Evolutionary conservation across 2,888 invertebrate species (phyloP).

Genomic region (Gastrophysa polygoni): DNA sequence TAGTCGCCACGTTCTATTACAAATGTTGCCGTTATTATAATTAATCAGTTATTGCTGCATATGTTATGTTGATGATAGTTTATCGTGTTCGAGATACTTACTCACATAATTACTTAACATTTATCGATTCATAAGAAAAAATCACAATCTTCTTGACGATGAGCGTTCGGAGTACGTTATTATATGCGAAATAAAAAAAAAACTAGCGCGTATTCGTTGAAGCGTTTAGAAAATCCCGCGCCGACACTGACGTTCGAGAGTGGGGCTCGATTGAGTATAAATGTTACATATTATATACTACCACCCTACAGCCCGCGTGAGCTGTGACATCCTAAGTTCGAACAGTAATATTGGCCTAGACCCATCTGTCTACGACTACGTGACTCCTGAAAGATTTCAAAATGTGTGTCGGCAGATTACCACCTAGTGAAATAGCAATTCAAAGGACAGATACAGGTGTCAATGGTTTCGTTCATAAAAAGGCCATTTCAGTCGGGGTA

Average conservation of each 20-base stretch:
- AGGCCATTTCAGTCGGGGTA: neutral
- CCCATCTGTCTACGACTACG: neutral
- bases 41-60: too few species aligned
- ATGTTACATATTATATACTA: neutral
- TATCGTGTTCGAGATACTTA: too few species aligned
- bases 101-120: too few species aligned
- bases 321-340: neutral
- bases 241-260: neutral
- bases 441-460: slow-evolving; percentile 12
- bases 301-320: neutral
- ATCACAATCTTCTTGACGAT: too few species aligned
- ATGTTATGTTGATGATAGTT: too few species aligned
- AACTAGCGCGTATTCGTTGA: neutral
- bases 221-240: neutral
- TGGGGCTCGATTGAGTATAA: slow-evolving; percentile 1
- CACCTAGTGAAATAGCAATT: slow-evolving; percentile 30
- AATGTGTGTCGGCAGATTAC: slow-evolving; percentile 43
- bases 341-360: neutral
- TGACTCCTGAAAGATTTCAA: slow-evolving; percentile 27
- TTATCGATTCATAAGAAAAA: too few species aligned
- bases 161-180: neutral
- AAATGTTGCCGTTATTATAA: neutral
- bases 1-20: neutral
- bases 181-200: neutral
- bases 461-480: neutral